phyloP scores from a whole-genome alignment of 2,888 invertebrate species.

The Litoditis marina region DNA sequence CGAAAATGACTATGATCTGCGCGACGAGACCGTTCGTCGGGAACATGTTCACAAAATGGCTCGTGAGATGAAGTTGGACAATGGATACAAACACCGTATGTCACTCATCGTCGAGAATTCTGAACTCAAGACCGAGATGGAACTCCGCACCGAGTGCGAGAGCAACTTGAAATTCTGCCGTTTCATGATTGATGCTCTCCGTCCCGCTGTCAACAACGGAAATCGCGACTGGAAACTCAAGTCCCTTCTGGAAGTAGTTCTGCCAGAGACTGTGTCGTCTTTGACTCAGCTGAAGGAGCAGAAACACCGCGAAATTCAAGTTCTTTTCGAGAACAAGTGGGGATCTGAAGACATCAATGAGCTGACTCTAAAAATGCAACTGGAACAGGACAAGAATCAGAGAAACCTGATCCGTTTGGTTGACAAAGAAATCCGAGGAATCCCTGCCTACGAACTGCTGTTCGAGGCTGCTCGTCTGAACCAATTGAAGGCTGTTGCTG shows the following conservation, averaged over 20 bases:
- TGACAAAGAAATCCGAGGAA: slow-evolving; percentile 19
- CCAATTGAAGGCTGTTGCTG: slow-evolving; percentile 33
- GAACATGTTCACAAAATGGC: slow-evolving; percentile 21
- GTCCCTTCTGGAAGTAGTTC: slow-evolving; percentile 26
- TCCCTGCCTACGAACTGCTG: slow-evolving; percentile 33
- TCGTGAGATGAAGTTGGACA: slow-evolving; percentile 20
- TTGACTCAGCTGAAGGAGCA: slow-evolving; percentile 34
- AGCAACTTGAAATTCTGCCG: slow-evolving; percentile 24
- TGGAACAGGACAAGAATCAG: slow-evolving; percentile 33
- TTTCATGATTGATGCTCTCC: slow-evolving; percentile 20
- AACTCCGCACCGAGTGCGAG: slow-evolving; percentile 25
- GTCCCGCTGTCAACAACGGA: slow-evolving; percentile 23
- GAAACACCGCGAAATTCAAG: slow-evolving; percentile 39
- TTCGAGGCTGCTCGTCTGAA: slow-evolving; percentile 32
- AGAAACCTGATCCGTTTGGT: slow-evolving; percentile 22
- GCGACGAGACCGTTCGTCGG: slow-evolving; percentile 11
- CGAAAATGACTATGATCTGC: slow-evolving; percentile 9
- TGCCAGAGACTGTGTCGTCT: slow-evolving; percentile 32
- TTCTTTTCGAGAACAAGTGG: slow-evolving; percentile 30
- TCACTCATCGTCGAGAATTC: slow-evolving; percentile 21
- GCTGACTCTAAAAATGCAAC: slow-evolving; percentile 26
- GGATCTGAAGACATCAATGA: slow-evolving; percentile 36
- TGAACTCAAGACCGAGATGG: slow-evolving; percentile 20
- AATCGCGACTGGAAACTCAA: slow-evolving; percentile 42
- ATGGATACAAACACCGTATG: slow-evolving; percentile 22